These are phyloP conservation scores for Stenopsyche tienmushanensis DNA, from an alignment of 1,140 invertebrate species.

Conservation along the genomic window DNA sequence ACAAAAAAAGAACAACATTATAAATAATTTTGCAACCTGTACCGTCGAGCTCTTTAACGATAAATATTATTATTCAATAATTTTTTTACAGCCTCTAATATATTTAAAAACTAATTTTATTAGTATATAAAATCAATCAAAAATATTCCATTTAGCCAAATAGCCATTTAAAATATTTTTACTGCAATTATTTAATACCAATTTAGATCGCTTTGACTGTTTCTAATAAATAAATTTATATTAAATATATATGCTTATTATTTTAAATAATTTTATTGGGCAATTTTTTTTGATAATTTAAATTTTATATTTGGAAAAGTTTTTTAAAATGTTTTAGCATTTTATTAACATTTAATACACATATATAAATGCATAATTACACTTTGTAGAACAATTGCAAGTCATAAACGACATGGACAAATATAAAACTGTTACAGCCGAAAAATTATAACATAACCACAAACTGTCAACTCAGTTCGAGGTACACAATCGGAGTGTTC, in stretches of 20 bases:
- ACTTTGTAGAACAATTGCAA: no score
- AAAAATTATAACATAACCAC: neutral
- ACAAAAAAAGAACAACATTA: no score
- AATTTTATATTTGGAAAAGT: neutral
- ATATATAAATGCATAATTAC: neutral
- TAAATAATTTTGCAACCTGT: no score
- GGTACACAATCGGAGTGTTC: neutral
- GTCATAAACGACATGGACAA: neutral
- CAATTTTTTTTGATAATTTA: neutral
- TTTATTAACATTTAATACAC: neutral
- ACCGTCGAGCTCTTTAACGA: no score
- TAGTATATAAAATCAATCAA: no score
- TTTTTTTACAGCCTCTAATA: no score
- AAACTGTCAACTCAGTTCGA: neutral
- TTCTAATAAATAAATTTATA: neutral
- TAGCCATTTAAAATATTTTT: no score
- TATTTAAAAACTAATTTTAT: no score
- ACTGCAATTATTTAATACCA: no score
- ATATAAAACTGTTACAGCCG: neutral
- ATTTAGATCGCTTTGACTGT: no score
- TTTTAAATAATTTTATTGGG: neutral
- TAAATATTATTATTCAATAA: no score
- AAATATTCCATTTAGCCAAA: no score
- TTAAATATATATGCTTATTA: neutral
- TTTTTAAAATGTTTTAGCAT: neutral